Conservation (phyloP, 2,888 invertebrate species). For the Pammene fasciana region DNA sequence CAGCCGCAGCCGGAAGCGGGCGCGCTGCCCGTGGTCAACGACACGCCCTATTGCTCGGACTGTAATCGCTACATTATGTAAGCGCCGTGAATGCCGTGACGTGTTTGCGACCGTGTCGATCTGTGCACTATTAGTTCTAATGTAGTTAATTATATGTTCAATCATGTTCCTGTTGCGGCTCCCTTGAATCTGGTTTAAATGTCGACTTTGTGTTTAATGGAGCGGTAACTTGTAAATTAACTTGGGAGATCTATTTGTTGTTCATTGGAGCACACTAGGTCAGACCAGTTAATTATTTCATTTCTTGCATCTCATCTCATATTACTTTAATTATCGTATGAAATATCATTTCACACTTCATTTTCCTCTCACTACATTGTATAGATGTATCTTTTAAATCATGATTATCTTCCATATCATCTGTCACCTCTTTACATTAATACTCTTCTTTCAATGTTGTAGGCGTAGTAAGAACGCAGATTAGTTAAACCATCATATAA, state of each 20-base stretch:
- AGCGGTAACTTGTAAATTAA: slow-evolving; percentile 52
- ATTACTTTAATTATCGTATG: slow-evolving; percentile 20
- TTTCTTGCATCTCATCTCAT: slow-evolving; percentile 14
- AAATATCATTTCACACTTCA: neutral
- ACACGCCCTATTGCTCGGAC: slow-evolving; percentile 89
- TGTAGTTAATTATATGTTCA: slow-evolving; percentile 59
- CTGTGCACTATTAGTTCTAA: slow-evolving; percentile 70
- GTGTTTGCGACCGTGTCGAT: slow-evolving; percentile 83
- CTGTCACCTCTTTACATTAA: slow-evolving; percentile 57
- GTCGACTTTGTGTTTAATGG: slow-evolving; percentile 48
- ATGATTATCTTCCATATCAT: slow-evolving; percentile 25
- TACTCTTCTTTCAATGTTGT: slow-evolving; percentile 55
- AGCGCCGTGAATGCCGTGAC: slow-evolving; percentile 82
- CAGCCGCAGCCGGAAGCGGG: slow-evolving; percentile 57
- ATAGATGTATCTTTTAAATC: slow-evolving; percentile 2
- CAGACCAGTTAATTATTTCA: slow-evolving; percentile 32
- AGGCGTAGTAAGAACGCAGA: slow-evolving; percentile 58
- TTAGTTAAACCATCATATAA: slow-evolving; percentile 46
- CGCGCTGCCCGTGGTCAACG: slow-evolving; percentile 77
- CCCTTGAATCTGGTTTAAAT: slow-evolving; percentile 46
- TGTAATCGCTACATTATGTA: slow-evolving; percentile 95
- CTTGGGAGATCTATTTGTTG: slow-evolving; percentile 28
- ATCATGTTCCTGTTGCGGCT: slow-evolving; percentile 58
- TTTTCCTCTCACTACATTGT: slow-evolving; percentile 9
- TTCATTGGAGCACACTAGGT: slow-evolving; percentile 6